Base-by-base conservation (phyloP, 2,797 vertebrate genomes). In the Nannoperca australis region DNA sequence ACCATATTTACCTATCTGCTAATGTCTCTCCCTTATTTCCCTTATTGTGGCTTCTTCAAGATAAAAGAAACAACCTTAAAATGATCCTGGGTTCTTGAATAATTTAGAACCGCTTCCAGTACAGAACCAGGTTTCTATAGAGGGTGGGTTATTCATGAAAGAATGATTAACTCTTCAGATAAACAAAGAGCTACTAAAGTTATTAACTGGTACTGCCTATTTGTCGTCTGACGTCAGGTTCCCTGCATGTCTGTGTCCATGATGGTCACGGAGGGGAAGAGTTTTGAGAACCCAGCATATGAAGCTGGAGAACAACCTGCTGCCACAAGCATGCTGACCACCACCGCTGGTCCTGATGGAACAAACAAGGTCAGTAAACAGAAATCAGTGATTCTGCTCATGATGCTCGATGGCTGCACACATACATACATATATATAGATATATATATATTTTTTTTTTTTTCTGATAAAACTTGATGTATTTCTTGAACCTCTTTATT, bases 201-300 rank as follows among this genome's bases (percentile, higher is more conserved):
- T 6, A 15, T n/a, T 45, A 1, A 32, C 22, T 5, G 4, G 4
- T 53, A 27, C 10, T 42, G 2, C 27, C 3, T 15, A 1, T 30
- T 22, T 60, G 14, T 45, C 13, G 14, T 55, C 55, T 69, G 27
- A 10, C 22, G 17, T 34, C 83, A 92, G 90, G 87, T 87, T 38
- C 80, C 91, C 49, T 85, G n/a, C 10, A 85, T 74, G 9, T 85
- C 90, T 3, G 83, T 93, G 68, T 70, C 85, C 61, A 87, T 81
- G 70, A 56, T 45, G 61, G 83, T 76, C 30, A 6, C 60, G 0
- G 65, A 74, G 0, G 85, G 22, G 3, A 92, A 82, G 76, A 91
- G 49, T 76, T 95, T 95, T 78, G 92, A 92, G 56, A 95, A 95
- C 70, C 94, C 94, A 2, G 65, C 68, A 0, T 95, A 95, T 38